Evolutionary conservation across 2,888 invertebrate genomes (phyloP), one percentile per base, ranked within the genome.

Genomic region (Hypena proboscidalis): DNA sequence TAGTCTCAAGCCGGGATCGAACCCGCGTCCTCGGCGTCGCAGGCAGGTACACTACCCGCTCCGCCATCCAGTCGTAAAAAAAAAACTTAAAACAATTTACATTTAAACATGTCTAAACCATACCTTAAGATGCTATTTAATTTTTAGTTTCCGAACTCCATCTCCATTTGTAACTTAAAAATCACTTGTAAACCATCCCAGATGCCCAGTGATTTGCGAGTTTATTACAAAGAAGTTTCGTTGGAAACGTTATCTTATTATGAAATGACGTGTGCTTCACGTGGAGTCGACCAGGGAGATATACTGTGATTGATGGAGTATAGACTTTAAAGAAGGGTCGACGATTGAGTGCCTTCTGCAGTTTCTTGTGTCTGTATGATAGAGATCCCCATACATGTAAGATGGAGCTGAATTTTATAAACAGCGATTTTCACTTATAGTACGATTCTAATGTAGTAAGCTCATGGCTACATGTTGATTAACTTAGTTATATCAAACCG

Each of bases 231-330:
- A 38, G 17, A 5, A 17, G 3, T 20, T n/a, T 7, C 36, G 43
- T 23, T 13, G 35, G 38, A 42, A 36, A 20, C 38, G 29, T 53
- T 54, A 54, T 59, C 47, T 40, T 54, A 59, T 43, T 45, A 32
- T 43, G 23, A 36, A 54, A 60, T 64, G 60, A 59, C 51, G 58
- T 50, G 50, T 50, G 56, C 42, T 64, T 47, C 23, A 50, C 20
- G 38, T 42, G 37, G 40, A 52, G 36, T 39, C 31, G 34, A 37
- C 25, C 22, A 14, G 39, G 40, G 37, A 58, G 59, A 60, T 60
- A 60, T 23, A 15, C 5, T 11, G 31, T 60, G 60, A 60, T 60
- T 60, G 50, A 60, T 60, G 65, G 43, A 23, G 8, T 26, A 15
- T 44, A 41, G 29, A 40, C 32, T 45, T 52, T 41, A 42, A 45